phyloP scores from a whole-genome alignment of 2,113 vertebrate species.

The Perca schrenkii region DNA sequence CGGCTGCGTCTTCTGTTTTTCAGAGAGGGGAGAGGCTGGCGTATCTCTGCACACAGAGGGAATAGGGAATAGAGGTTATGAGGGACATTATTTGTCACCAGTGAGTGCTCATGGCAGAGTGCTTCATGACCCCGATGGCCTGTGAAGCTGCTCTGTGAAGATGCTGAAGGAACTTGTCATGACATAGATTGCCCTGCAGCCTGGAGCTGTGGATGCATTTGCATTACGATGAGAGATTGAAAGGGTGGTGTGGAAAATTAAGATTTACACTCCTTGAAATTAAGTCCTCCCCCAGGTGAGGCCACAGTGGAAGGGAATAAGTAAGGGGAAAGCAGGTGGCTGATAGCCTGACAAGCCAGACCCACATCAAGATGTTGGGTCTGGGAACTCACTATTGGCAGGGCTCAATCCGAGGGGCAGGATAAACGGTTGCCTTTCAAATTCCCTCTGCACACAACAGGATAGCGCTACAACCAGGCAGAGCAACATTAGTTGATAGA shows the following conservation, averaged over 20 bases:
- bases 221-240: background rate
- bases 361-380: too few relatives aligned
- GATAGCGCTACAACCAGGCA: too few relatives aligned
- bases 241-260: background rate
- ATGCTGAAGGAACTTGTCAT: constrained; percentile 65
- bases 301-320: background rate
- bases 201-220: constrained; percentile 24
- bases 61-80: constrained; percentile 36
- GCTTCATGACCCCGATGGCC: constrained; percentile 68
- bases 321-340: background rate
- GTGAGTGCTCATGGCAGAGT: constrained; percentile 47
- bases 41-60: constrained; percentile 19
- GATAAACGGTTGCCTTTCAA: too few relatives aligned
- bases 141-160: constrained; percentile 70
- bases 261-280: background rate
- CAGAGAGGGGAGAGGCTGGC: background rate
- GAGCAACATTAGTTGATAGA: too few relatives aligned
- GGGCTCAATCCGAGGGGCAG: too few relatives aligned
- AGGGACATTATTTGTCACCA: constrained; percentile 62
- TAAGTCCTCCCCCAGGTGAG: background rate
- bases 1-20: constrained; percentile 17
- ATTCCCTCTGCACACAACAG: too few relatives aligned
- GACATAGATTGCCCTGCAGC: constrained; percentile 53
- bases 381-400: too few relatives aligned
- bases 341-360: background rate